phyloP scores from a whole-genome alignment of 2,888 invertebrate genomes.

The Hypsopygia costalis region DNA sequence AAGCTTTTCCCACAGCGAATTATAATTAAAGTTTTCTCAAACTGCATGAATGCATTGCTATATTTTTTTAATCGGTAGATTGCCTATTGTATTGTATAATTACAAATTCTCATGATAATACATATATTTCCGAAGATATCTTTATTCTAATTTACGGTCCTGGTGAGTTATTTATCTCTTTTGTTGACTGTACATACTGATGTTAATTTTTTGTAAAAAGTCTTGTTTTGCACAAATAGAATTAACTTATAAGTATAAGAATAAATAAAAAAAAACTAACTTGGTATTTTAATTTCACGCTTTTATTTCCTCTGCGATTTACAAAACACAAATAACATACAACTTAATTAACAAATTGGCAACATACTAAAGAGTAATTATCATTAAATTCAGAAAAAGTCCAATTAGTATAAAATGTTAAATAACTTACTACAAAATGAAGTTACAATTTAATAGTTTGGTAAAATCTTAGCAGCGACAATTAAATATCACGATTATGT shows the following conservation, averaged over 20 bases:
- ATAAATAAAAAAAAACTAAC: constrained; percentile 44
- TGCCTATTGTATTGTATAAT: no score
- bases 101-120: no score
- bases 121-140: no score
- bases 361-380: background rate
- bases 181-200: no score
- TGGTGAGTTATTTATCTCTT: no score
- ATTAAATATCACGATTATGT: no score
- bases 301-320: constrained; percentile 1
- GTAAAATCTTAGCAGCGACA: no score
- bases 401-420: background rate
- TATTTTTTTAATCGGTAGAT: no score
- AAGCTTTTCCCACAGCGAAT: no score
- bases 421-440: background rate
- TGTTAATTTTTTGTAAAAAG: constrained; percentile 62
- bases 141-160: no score
- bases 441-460: background rate
- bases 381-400: background rate
- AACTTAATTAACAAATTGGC: background rate
- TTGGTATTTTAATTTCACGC: constrained; percentile 10
- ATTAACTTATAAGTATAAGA: constrained; percentile 63
- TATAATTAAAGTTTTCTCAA: no score
- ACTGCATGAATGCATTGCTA: no score
- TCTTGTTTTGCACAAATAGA: constrained; percentile 61
- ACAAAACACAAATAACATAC: background rate